phyloP scores from a whole-genome alignment of 2,797 vertebrate species.

The Rhabdomys pumilio region DNA sequence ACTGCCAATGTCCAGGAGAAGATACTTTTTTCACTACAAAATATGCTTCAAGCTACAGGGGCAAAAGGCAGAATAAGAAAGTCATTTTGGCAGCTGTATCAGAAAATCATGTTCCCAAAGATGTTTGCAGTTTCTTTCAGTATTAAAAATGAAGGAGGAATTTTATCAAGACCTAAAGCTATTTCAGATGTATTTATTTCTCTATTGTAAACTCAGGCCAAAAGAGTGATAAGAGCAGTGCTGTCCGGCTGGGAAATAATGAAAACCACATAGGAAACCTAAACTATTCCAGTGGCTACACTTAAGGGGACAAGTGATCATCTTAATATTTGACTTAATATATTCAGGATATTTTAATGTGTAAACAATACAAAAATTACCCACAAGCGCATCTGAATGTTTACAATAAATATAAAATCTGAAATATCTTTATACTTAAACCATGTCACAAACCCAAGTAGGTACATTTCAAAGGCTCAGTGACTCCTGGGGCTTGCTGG shows the following conservation, averaged over 20 bases:
- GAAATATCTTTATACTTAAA: neutral
- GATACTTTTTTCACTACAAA: neutral
- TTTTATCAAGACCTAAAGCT: neutral
- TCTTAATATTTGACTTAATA: slow-evolving; percentile 26
- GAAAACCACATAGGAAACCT: neutral
- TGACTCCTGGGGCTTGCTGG: neutral
- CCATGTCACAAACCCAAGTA: neutral
- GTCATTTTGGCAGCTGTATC: slow-evolving; percentile 45
- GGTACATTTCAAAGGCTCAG: neutral
- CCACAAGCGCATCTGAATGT: neutral
- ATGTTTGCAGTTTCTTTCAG: slow-evolving; percentile 24
- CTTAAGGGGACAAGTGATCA: neutral
- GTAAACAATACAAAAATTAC: slow-evolving; percentile 16
- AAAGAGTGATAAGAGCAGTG: neutral
- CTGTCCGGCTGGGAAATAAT: neutral
- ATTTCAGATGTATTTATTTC: slow-evolving; percentile 54
- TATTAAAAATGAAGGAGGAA: slow-evolving; percentile 33
- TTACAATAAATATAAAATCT: slow-evolving; percentile 33
- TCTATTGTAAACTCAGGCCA: slow-evolving; percentile 51
- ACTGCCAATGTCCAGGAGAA: neutral
- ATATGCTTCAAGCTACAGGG: neutral
- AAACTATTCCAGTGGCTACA: neutral
- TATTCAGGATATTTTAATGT: slow-evolving; percentile 16
- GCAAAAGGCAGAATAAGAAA: slow-evolving; percentile 55
- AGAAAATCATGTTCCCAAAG: slow-evolving; percentile 64